phyloP scores from a whole-genome alignment of 2,888 invertebrate genomes.

The Sussaba pulchella region DNA sequence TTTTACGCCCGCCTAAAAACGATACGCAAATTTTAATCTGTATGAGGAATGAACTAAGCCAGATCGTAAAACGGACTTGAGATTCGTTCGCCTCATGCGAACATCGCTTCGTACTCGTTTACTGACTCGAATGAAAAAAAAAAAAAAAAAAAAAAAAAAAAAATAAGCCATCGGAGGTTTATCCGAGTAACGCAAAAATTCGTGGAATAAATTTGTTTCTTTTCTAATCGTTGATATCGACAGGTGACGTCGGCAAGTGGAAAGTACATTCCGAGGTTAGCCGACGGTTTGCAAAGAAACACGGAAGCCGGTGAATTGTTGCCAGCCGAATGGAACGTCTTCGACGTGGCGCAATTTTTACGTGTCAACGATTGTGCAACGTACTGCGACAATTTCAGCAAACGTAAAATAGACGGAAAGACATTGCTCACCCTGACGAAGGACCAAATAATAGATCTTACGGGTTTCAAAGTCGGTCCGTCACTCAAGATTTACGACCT shows the following conservation, averaged over 20 bases:
- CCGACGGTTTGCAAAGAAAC: constrained; percentile 84
- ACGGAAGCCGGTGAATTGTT: constrained; percentile 86
- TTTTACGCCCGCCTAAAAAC: too few species aligned
- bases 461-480: constrained; percentile 97
- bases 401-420: constrained; percentile 91
- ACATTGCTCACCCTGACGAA: constrained; percentile 92
- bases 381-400: constrained; percentile 87
- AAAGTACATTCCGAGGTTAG: constrained; percentile 86
- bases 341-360: constrained; percentile 95
- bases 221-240: constrained; percentile 64
- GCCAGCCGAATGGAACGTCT: constrained; percentile 92
- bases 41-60: too few species aligned
- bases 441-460: constrained; percentile 95
- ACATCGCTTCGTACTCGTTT: too few species aligned
- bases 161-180: too few species aligned
- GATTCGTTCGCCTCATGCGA: too few species aligned
- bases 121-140: too few species aligned
- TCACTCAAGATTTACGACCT: constrained; percentile 97
- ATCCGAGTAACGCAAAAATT: too few species aligned
- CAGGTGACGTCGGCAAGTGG: constrained; percentile 85
- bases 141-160: too few species aligned
- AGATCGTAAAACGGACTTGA: too few species aligned
- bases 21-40: too few species aligned
- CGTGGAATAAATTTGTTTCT: too few species aligned
- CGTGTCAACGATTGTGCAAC: constrained; percentile 92